A percentile compares a stretch with the other conserved stretches of the same genome.
Conservation (phyloP, 2,113 vertebrate species). For the Xyliphius kryptos region DNA sequence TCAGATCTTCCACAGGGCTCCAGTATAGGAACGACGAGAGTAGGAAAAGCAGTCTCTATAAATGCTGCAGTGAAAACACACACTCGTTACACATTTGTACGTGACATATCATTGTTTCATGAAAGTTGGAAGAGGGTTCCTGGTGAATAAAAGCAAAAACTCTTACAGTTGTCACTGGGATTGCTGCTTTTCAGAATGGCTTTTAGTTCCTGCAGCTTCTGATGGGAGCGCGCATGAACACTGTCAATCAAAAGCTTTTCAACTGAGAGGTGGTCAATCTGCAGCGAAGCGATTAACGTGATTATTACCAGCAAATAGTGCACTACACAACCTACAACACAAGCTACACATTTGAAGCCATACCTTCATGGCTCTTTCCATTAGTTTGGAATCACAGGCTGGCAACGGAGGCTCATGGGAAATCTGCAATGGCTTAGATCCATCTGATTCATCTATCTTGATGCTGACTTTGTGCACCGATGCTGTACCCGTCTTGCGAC, state of each 20-base stretch:
- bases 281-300: too few relatives aligned
- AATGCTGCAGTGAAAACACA: constrained; percentile 67
- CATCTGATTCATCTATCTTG: constrained; percentile 91
- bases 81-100: not conserved
- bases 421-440: constrained; percentile 95
- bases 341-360: too few relatives aligned
- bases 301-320: too few relatives aligned
- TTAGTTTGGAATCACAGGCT: constrained; percentile 88
- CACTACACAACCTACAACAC: too few relatives aligned
- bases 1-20: constrained; percentile 93
- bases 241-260: constrained; percentile 98
- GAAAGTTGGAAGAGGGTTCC: not conserved
- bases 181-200: constrained; percentile 87
- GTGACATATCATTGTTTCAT: too few relatives aligned
- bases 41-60: constrained; percentile 90
- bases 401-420: constrained; percentile 94
- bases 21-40: constrained; percentile 89
- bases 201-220: constrained; percentile 96
- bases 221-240: constrained; percentile 91
- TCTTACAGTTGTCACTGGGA: constrained; percentile 85
- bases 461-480: constrained; percentile 94
- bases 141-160: constrained; percentile 8
- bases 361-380: constrained; percentile 96
- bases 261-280: constrained; percentile 96
- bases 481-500: constrained; percentile 88